Evolutionary conservation across 1,140 invertebrate species (phyloP).

Genomic region (Scaptomyza hsui): DNA sequence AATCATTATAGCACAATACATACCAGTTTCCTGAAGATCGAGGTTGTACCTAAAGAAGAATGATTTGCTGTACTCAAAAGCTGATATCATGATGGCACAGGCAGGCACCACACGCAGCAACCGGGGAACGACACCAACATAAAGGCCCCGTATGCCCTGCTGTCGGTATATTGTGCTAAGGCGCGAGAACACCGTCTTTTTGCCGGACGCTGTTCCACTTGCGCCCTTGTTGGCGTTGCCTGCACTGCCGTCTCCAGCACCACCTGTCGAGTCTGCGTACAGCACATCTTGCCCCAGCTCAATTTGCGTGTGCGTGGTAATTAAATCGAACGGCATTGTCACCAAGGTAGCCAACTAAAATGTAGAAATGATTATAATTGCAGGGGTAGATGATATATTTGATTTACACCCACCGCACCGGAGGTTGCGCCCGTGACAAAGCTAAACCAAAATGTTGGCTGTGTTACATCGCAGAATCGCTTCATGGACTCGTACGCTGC

Average conservation of each 20-base stretch:
- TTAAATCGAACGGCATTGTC: slow-evolving; percentile 98
- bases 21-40: slow-evolving; percentile 51
- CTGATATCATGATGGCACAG: slow-evolving; percentile 98
- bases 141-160: slow-evolving; percentile 89
- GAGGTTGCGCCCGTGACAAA: slow-evolving; percentile 93
- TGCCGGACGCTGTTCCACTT: background rate
- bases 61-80: slow-evolving; percentile 96
- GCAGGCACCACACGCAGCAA: slow-evolving; percentile 97
- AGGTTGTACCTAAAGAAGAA: slow-evolving; percentile 89
- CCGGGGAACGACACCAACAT: slow-evolving; percentile 93
- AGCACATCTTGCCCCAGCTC: slow-evolving; percentile 95
- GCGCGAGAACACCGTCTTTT: slow-evolving; percentile 84
- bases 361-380: background rate
- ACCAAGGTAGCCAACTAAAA: slow-evolving; percentile 93
- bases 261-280: slow-evolving; percentile 86
- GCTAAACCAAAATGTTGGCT: slow-evolving; percentile 91
- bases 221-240: background rate
- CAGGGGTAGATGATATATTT: background rate
- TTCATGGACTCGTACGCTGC: slow-evolving; percentile 96
- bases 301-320: slow-evolving; percentile 99
- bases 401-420: slow-evolving; percentile 91
- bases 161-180: slow-evolving; percentile 88
- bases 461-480: slow-evolving; percentile 85
- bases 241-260: background rate
- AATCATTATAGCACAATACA: too few relatives aligned